Conservation (phyloP, 1,140 invertebrate genomes). For the Rhizoglyphus robini region DNA sequence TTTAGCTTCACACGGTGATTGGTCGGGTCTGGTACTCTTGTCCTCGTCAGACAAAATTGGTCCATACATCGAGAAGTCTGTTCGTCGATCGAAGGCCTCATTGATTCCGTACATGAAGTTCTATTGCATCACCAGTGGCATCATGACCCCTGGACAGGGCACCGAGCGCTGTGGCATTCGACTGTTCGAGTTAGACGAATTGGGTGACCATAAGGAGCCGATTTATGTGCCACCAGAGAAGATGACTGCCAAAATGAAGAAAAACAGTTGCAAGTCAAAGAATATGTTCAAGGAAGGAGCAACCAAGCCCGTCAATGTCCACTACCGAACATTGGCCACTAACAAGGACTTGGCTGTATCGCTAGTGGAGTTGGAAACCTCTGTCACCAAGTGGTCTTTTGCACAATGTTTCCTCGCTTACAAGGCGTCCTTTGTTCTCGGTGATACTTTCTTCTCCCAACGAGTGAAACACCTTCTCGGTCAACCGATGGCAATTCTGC, state of each 20-base stretch:
- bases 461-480: conserved; percentile 17
- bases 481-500: background rate
- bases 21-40: conserved; percentile 19
- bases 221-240: conserved; percentile 15
- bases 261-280: background rate
- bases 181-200: conserved; percentile 23
- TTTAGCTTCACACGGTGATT: conserved; percentile 10
- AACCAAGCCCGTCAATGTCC: background rate
- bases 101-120: background rate
- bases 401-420: conserved; percentile 21
- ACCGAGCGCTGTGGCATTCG: conserved; percentile 20
- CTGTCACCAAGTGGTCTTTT: conserved; percentile 17
- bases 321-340: conserved; percentile 1
- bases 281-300: background rate
- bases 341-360: conserved; percentile 16
- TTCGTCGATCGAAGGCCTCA: conserved; percentile 2
- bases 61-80: background rate
- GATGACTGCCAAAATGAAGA: background rate
- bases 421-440: conserved; percentile 22
- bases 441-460: conserved; percentile 16
- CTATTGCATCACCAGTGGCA: conserved; percentile 1
- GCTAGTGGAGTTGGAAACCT: conserved; percentile 16
- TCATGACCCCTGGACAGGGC: background rate
- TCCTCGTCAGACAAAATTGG: background rate
- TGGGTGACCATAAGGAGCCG: conserved; percentile 24